A percentile compares a stretch with the other conserved stretches of the same genome.
These are phyloP conservation scores for Cyprinella venusta DNA, from an alignment of 2,797 vertebrate species.

Conservation along the genomic window DNA sequence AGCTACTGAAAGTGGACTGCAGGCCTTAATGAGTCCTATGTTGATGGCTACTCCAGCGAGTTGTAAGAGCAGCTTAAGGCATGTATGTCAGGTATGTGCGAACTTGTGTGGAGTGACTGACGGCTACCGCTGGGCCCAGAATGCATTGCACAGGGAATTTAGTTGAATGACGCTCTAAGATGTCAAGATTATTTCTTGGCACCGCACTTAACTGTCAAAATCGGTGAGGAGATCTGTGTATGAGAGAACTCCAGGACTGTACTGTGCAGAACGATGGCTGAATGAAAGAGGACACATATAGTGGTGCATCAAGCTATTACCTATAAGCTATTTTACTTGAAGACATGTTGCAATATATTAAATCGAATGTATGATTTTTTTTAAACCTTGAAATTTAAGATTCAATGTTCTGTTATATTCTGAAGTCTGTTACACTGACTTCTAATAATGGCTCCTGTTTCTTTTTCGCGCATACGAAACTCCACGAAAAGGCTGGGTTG, in stretches of 20 bases:
- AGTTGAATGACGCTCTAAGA: slow-evolving; percentile 1
- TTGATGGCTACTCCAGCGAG: slow-evolving; percentile 8
- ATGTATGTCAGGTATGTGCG: slow-evolving; percentile 1
- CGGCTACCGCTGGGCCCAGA: slow-evolving; percentile 7
- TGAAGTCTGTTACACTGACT: too few species aligned
- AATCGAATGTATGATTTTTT: too few species aligned
- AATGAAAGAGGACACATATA: slow-evolving; percentile 4
- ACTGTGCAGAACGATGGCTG: slow-evolving; percentile 3
- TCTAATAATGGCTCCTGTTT: background rate
- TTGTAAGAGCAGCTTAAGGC: slow-evolving; percentile 15
- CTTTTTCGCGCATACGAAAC: background rate
- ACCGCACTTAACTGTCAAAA: slow-evolving; percentile 16
- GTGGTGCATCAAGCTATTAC: background rate
- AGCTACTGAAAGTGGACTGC: slow-evolving; percentile 14
- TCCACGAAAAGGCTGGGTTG: background rate
- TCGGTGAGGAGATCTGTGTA: slow-evolving; percentile 19
- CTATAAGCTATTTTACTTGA: background rate
- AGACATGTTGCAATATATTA: background rate
- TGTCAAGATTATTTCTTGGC: slow-evolving; percentile 21
- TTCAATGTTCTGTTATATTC: too few species aligned
- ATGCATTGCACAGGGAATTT: slow-evolving; percentile 34
- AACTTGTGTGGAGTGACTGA: slow-evolving; percentile 24
- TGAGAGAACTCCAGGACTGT: background rate
- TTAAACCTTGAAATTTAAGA: too few species aligned
- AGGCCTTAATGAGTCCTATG: slow-evolving; percentile 8